These are phyloP conservation scores for Periphyllus acericola DNA, from an alignment of 2,888 invertebrate species.

Conservation along the genomic window DNA sequence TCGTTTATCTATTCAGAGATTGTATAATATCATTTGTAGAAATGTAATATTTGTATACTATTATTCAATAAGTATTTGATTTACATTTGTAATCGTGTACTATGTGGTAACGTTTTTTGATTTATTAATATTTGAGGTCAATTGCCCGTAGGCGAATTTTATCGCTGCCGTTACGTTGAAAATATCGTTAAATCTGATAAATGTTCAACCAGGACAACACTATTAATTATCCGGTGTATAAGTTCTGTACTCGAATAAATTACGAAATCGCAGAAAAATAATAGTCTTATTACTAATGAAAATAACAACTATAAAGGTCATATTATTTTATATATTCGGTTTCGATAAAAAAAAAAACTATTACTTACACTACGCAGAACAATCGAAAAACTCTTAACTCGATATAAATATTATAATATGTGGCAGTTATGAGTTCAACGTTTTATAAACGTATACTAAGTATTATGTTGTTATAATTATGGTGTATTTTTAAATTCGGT, in stretches of 20 bases:
- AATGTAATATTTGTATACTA: not conserved
- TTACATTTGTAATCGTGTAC: conserved; percentile 1
- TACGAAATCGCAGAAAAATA: conserved; percentile 18
- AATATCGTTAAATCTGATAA: conserved; percentile 49
- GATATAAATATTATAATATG: too few relatives aligned
- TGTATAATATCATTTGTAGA: not conserved
- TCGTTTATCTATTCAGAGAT: too few relatives aligned
- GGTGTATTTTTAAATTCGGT: too few relatives aligned
- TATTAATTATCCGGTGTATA: conserved; percentile 39
- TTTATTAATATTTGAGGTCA: conserved; percentile 51
- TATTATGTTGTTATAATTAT: too few relatives aligned
- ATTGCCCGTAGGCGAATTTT: conserved; percentile 39
- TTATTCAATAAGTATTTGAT: conserved; percentile 18
- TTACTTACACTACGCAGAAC: too few relatives aligned
- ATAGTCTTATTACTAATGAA: not conserved
- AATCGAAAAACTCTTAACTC: too few relatives aligned
- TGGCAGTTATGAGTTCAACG: too few relatives aligned
- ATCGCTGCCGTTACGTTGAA: conserved; percentile 27
- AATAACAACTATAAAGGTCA: not conserved
- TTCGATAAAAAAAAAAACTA: not conserved
- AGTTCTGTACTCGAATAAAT: conserved; percentile 2
- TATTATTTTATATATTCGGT: too few relatives aligned
- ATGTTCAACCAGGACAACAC: conserved; percentile 35
- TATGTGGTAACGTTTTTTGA: conserved; percentile 49
- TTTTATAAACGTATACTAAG: too few relatives aligned